Conservation (phyloP, 2,888 invertebrate genomes). For the Deilephila porcellus region DNA sequence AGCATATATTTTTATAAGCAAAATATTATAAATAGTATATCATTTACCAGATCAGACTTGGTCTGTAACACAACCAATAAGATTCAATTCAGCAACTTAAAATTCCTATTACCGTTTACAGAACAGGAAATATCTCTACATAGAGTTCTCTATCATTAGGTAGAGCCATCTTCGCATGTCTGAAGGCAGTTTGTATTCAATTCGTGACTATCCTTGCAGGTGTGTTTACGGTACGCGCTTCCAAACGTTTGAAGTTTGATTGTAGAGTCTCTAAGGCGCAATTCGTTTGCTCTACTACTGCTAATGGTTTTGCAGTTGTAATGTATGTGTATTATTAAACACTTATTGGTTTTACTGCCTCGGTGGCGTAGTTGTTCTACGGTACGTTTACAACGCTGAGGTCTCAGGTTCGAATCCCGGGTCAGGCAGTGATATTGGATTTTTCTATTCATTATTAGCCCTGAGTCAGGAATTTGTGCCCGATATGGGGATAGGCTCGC, state of each 20-base stretch:
- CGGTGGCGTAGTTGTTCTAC: no score
- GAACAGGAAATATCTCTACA: constrained; percentile 4
- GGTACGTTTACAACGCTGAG: no score
- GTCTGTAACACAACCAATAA: no score
- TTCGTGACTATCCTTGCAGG: constrained; percentile 73
- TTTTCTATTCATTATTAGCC: no score
- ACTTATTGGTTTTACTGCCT: no score
- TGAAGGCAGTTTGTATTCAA: constrained; percentile 68
- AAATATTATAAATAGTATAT: no score
- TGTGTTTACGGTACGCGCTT: constrained; percentile 68
- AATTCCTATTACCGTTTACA: not conserved
- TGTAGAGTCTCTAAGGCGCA: constrained; percentile 41
- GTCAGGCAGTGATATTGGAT: no score
- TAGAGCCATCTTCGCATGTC: constrained; percentile 62
- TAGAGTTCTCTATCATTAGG: constrained; percentile 15
- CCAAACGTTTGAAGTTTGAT: constrained; percentile 69
- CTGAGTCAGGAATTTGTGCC: no score
- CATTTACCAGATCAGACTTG: no score
- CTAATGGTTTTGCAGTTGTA: not conserved
- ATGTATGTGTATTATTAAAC: not conserved
- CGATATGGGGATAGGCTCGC: no score
- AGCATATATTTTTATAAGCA: no score
- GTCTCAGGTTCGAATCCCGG: no score
- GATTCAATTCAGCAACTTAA: not conserved
- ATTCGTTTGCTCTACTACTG: not conserved